Evolutionary conservation across 2,797 vertebrate genomes (phyloP), one percentile per base, ranked within the genome.

Genomic region (Trichosurus vulpecula): DNA sequence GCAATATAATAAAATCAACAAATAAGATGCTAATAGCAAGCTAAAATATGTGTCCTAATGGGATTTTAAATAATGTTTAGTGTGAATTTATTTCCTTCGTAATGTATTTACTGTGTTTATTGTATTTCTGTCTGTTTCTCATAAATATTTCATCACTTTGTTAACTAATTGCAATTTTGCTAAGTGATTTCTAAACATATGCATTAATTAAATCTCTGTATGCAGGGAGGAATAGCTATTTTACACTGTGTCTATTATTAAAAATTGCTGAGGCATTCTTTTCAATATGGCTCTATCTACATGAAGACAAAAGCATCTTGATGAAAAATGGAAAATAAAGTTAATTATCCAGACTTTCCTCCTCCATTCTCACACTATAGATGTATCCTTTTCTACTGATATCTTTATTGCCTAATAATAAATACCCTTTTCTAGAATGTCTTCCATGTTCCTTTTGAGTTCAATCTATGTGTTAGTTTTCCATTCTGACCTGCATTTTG

Each of bases 131-230:
- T 87, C 56, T 98, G 95, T 98, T 97, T 91, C 61, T 97, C 97
- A 97, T 97, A 97, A 97, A 98, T 97, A 97, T 98, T 98, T 98
- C 91, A 95, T 98, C 13, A 6, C 58, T 95, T 97, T 97, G 91
- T 97, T 98, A 91, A 97, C 97, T 98, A 98, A 98, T 98, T 98
- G 97, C 93, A 96, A 90, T 94, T 87, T 95, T 97, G 93, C 90
- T 98, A 98, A 98, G 97, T 98, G 97, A 98, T 98, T 98, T 98
- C 96, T 95, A 98, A 98, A 96, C 91, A 94, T 92, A 89, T 91
- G 61, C 22, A 96, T 97, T 98, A 98, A 97, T 95, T 93, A 97
- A 96, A 95, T 98, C 51, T 95, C 53, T 97, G 3, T 90, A 91
- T 96, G 41, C 61, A 91, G 5, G 57, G 97, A 93, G 96, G 92